These are phyloP conservation scores for Schizotus pectinicornis DNA, from an alignment of 2,888 invertebrate species.

Conservation along the genomic window DNA sequence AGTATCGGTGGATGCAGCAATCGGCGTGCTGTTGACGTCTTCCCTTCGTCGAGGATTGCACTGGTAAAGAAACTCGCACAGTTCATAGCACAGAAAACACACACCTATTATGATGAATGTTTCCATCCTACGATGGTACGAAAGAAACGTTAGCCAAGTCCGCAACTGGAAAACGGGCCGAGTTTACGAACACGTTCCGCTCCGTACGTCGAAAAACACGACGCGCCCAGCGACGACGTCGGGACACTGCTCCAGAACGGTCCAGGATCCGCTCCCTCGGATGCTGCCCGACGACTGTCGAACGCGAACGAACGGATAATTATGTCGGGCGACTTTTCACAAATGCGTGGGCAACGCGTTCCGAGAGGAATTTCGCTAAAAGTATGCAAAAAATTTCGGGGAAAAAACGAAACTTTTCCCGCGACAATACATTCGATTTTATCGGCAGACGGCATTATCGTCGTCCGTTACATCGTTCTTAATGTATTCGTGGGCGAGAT, in stretches of 20 bases:
- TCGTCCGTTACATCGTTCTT: constrained; percentile 19
- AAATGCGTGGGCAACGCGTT: constrained; percentile 7
- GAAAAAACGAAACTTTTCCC: not conserved
- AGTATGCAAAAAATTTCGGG: no score
- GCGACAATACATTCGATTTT: constrained; percentile 24
- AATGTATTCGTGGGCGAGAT: constrained; percentile 21
- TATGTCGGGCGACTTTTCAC: constrained; percentile 28
- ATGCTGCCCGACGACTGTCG: constrained; percentile 42
- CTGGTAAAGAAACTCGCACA: constrained; percentile 68
- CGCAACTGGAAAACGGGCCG: constrained; percentile 1
- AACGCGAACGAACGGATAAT: constrained; percentile 38
- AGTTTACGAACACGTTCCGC: not conserved
- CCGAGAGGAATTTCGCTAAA: not conserved
- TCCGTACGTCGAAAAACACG: constrained; percentile 16
- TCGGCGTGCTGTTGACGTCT: constrained; percentile 31
- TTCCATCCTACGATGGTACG: constrained; percentile 60
- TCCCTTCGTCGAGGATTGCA: constrained; percentile 56
- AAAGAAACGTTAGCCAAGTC: no score
- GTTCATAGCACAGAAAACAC: constrained; percentile 71
- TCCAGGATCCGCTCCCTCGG: constrained; percentile 41
- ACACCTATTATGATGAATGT: constrained; percentile 71
- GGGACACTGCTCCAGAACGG: constrained; percentile 39
- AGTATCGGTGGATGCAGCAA: not conserved
- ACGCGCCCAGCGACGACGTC: constrained; percentile 34
- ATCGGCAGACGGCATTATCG: constrained; percentile 27